phyloP scores from a whole-genome alignment of 2,797 vertebrate genomes.

The Eptatretus atami region DNA sequence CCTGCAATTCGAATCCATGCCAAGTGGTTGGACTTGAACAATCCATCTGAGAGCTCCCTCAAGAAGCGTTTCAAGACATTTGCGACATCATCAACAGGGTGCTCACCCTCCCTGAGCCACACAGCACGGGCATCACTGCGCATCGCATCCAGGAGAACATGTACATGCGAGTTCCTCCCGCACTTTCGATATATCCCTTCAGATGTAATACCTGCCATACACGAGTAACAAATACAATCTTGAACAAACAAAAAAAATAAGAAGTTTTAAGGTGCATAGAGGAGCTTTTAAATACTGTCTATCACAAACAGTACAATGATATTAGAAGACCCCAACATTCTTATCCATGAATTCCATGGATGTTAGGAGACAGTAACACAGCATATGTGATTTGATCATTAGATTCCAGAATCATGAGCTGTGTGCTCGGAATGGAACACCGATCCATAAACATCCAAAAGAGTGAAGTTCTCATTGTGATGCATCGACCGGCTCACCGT shows the following conservation, averaged over 20 bases:
- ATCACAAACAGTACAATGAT: too few relatives aligned
- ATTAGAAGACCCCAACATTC: too few relatives aligned
- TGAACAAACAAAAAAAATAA: too few relatives aligned
- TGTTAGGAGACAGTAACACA: too few relatives aligned
- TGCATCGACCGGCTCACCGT: slow-evolving; percentile 21
- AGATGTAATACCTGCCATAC: slow-evolving; percentile 33
- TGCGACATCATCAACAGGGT: slow-evolving; percentile 84
- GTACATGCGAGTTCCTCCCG: slow-evolving; percentile 60
- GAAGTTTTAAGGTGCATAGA: too few relatives aligned
- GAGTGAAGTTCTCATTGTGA: too few relatives aligned
- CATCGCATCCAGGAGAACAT: slow-evolving; percentile 69
- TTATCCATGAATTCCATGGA: too few relatives aligned
- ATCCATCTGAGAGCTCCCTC: slow-evolving; percentile 52
- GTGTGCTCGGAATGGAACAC: too few relatives aligned
- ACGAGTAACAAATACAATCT: too few relatives aligned
- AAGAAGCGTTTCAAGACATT: slow-evolving; percentile 88
- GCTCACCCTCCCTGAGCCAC: slow-evolving; percentile 57
- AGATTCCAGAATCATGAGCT: neutral
- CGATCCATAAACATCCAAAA: too few relatives aligned
- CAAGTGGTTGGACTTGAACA: slow-evolving; percentile 43
- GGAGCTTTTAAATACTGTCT: too few relatives aligned
- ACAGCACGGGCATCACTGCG: slow-evolving; percentile 61
- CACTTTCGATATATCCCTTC: slow-evolving; percentile 91
- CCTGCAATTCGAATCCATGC: slow-evolving; percentile 66
- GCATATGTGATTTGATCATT: too few relatives aligned